Evolutionary conservation across 2,113 vertebrate genomes (phyloP).

Genomic region (Sprattus sprattus): DNA sequence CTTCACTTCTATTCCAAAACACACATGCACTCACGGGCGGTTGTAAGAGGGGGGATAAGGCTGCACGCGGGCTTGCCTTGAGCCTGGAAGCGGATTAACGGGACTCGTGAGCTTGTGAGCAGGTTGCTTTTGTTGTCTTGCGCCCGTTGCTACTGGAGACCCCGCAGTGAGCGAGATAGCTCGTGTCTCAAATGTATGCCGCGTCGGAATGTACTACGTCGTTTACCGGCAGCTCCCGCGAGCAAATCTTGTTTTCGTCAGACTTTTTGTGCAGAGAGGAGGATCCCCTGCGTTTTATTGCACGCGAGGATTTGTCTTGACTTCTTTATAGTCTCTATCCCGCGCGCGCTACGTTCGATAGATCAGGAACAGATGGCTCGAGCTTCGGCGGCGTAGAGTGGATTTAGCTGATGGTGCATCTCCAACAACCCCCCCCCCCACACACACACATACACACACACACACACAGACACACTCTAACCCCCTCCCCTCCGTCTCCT

Average conservation of each 20-base stretch:
- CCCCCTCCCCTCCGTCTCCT: neutral
- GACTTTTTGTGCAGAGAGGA: neutral
- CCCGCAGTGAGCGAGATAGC: constrained; percentile 39
- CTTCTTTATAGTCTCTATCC: neutral
- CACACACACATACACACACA: constrained; percentile 12
- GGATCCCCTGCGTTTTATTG: neutral
- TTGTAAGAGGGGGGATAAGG: constrained; percentile 35
- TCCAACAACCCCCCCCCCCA: neutral
- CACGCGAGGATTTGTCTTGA: too few relatives aligned
- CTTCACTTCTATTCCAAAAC: neutral
- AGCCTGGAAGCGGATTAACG: constrained; percentile 42
- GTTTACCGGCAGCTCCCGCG: neutral
- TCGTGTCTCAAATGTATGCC: constrained; percentile 29
- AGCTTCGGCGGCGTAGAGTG: neutral
- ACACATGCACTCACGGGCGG: neutral
- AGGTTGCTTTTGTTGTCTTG: constrained; percentile 43
- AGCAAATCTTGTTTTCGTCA: neutral
- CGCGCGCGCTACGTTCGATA: neutral
- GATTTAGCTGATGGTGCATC: constrained; percentile 14
- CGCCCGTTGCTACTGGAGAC: constrained; percentile 43
- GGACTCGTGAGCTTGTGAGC: constrained; percentile 38
- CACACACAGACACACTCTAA: constrained; percentile 1
- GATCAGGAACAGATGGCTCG: neutral
- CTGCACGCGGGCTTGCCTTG: constrained; percentile 22
- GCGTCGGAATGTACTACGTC: neutral